Percentiles rank a stretch among this genome's conserved stretches.
Conservation (phyloP, 2,888 invertebrate species). For the Salticus scenicus region DNA sequence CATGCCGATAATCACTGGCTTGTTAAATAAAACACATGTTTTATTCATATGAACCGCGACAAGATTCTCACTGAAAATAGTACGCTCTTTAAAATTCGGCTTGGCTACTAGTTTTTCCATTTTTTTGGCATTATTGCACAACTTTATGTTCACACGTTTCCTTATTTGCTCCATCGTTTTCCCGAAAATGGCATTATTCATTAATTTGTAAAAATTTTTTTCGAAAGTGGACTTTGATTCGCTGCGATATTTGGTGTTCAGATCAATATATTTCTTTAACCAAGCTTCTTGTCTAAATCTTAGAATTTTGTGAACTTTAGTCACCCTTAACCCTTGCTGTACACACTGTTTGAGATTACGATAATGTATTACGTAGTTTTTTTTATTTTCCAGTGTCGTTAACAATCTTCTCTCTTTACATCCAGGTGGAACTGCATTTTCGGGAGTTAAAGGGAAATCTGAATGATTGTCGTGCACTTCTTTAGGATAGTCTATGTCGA, state of each 20-base stretch:
- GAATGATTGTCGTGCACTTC: background rate
- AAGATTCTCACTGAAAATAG: too few species aligned
- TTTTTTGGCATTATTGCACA: too few species aligned
- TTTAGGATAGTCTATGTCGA: background rate
- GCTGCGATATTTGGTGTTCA: constrained; percentile 40
- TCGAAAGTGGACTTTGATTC: constrained; percentile 74
- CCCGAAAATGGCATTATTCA: too few species aligned
- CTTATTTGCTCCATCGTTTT: constrained; percentile 75
- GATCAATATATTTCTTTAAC: constrained; percentile 50
- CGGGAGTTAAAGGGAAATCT: constrained; percentile 18
- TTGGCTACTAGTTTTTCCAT: too few species aligned
- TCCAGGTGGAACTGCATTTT: background rate
- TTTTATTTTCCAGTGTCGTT: background rate
- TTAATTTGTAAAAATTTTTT: constrained; percentile 76
- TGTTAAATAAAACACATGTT: too few species aligned
- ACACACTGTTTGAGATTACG: constrained; percentile 60
- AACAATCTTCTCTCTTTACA: background rate
- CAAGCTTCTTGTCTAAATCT: constrained; percentile 36
- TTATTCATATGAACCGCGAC: too few species aligned
- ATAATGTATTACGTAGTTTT: constrained; percentile 72
- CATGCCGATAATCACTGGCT: too few species aligned
- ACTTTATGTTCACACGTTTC: too few species aligned
- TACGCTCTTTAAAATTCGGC: too few species aligned
- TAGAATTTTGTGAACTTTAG: constrained; percentile 71
- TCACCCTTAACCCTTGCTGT: constrained; percentile 68